Percentiles rank a stretch among this genome's conserved stretches.
Conservation (phyloP, 2,888 invertebrate species). For the Andrena camellia region DNA sequence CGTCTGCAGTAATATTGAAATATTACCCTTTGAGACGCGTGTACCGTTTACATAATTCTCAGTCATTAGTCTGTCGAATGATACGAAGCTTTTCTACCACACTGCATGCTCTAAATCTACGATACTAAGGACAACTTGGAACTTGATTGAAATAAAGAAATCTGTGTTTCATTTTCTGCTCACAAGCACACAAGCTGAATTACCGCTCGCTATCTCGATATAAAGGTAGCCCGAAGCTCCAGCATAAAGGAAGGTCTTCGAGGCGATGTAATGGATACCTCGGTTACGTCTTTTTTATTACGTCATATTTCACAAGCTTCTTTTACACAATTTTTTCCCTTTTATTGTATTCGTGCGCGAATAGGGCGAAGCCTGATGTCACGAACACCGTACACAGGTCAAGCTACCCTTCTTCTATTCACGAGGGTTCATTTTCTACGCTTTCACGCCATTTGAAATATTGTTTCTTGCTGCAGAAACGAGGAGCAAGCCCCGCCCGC, state of each 20-base stretch:
- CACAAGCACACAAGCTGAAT: no score
- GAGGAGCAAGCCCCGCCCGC: neutral
- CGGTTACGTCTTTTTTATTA: constrained; percentile 1
- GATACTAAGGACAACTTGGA: neutral
- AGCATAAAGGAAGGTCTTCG: neutral
- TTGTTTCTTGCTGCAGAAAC: constrained; percentile 10
- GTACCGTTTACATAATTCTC: neutral
- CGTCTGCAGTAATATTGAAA: constrained; percentile 15
- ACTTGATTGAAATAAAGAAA: neutral
- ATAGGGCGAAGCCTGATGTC: neutral
- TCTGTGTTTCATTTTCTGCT: no score
- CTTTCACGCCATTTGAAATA: neutral
- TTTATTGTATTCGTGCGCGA: neutral
- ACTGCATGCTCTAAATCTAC: neutral
- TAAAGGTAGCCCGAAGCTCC: neutral
- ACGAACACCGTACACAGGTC: neutral
- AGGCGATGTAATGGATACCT: neutral
- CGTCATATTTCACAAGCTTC: neutral
- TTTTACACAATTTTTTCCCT: neutral
- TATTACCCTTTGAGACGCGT: neutral
- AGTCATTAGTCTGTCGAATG: neutral
- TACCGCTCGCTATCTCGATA: neutral
- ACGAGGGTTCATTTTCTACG: neutral
- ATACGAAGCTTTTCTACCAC: neutral
- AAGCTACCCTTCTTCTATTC: neutral